Base-by-base conservation (phyloP, 2,797 vertebrate species). In the Miichthys miiuy region DNA sequence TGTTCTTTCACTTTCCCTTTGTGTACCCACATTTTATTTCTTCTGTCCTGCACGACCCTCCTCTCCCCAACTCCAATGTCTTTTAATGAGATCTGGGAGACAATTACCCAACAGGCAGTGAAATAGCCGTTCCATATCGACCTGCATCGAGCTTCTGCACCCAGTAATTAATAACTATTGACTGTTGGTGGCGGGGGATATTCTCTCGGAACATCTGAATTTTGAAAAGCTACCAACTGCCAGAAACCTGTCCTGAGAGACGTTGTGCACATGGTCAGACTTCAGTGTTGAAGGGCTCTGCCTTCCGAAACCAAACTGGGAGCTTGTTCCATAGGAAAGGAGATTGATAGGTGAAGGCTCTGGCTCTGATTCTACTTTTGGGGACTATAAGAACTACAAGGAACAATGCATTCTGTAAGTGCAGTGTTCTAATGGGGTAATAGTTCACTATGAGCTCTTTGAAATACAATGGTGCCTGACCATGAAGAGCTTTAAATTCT, bases 1-100 rank as follows among this genome's bases (percentile, higher is more conserved):
- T 4, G 1, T 34, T 72, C n/a, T 34, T 16, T 30, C 13, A 8
- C 18, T 66, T 46, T 72, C 48, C 10, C 20, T 72, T 63, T 67
- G 52, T 82, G 63, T 47, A 30, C 27, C 67, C 11, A 51, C 30
- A 52, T 88, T 46, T 48, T 42, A 10, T 75, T 58, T 57, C 14
- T n/a, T 77, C 58, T 68, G 20, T 71, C 20, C 61, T 23, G 61
- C 52, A 12, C 52, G 18, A 6, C 38, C 44, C 5, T 34, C n/a
- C 42, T 58, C 52, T 62, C 30, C 61, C 48, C 42, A 61, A 72
- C 68, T 79, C 47, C 42, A 23, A 3, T 16, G 5, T 82, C 74
- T 85, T 81, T 80, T 91, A 92, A 93, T 92, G 87, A 91, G 84
- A 88, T 91, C 82, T 88, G 82, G 85, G 86, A 92, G 64, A 90